Base-by-base conservation (phyloP, 2,888 invertebrate species). In the Myopa testacea region DNA sequence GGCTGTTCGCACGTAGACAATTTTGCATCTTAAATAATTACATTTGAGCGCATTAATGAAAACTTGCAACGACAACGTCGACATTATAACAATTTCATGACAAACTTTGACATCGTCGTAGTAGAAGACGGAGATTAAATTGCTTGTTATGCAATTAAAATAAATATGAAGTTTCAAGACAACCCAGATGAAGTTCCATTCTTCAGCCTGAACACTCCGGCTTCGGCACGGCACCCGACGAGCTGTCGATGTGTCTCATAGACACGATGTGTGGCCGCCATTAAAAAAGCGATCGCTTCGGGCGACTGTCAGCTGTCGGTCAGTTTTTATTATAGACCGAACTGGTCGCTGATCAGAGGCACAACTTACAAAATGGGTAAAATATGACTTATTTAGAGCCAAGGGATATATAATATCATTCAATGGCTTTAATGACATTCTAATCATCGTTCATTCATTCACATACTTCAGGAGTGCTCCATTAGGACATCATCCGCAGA, bases 21-120 rank as follows among this genome's bases (percentile, higher is more conserved):
- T 78, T 78, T 79, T 78, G 72, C 76, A 76, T 75, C 79, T 78
- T 71, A 77, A 81, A 80, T 81, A 81, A 81, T 81, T 79, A 81
- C 77, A 62, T 79, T 77, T 79, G 78, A 79, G 77, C 78, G 79
- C 78, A 80, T 80, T 80, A 78, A 80, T 78, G 79, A 79, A 78
- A 79, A 78, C 69, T 78, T 72, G 78, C 78, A 79, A 79, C 76
- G 78, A 78, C 52, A 80, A 68, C 38, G 73, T 34, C 34, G 38
- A 45, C 52, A 68, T 19, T 37, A 55, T n/a, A n/a, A 67, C 65
- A 55, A 45, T 45, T 62, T 73, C 40, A 19, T 19, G 40, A 38
- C 60, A 72, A 60, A 60, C 37, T 45, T 62, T 40, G 40, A 37
- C 40, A 38, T 52, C n/a, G 63, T 8, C 26, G 38, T 10, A 37